Evolutionary conservation across 2,888 invertebrate species (phyloP).

Genomic region (Sycophila texana): DNA sequence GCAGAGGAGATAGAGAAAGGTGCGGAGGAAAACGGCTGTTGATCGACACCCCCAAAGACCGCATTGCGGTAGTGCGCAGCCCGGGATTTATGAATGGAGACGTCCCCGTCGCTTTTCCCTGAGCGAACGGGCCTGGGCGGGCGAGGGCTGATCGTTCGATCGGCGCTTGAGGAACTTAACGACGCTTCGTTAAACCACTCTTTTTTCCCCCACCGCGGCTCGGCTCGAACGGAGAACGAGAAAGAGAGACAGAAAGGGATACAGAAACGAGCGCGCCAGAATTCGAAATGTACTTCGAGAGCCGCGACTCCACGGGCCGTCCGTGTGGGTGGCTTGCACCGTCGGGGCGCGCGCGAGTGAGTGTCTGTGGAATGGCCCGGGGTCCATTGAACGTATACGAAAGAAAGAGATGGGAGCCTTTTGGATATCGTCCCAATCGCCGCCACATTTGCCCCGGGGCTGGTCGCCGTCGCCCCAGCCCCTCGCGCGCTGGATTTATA

Average conservation of each 20-base stretch:
- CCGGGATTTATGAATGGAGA: constrained; percentile 59
- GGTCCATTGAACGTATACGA: constrained; percentile 4
- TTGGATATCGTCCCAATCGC: constrained; percentile 74
- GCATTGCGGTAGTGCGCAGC: constrained; percentile 52
- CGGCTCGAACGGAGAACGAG: not conserved
- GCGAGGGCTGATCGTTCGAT: constrained; percentile 62
- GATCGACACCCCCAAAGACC: constrained; percentile 49
- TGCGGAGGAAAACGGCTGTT: constrained; percentile 27
- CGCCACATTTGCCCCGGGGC: constrained; percentile 65
- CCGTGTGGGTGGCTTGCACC: not conserved
- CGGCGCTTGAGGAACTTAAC: constrained; percentile 64
- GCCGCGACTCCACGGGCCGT: not conserved
- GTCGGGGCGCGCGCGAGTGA: constrained; percentile 24
- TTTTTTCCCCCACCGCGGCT: not conserved
- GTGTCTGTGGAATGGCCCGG: constrained; percentile 48
- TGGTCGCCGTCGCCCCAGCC: constrained; percentile 1
- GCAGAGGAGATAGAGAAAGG: constrained; percentile 11
- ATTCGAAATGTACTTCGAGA: constrained; percentile 51
- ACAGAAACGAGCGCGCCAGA: constrained; percentile 49
- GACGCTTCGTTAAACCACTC: constrained; percentile 70
- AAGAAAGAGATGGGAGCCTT: constrained; percentile 56
- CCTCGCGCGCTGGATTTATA: constrained; percentile 61
- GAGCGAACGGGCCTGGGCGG: not conserved
- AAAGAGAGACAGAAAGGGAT: constrained; percentile 58
- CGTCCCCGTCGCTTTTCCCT: constrained; percentile 4